Evolutionary conservation across 2,888 invertebrate genomes (phyloP).

Genomic region (Nephrotoma appendiculata): DNA sequence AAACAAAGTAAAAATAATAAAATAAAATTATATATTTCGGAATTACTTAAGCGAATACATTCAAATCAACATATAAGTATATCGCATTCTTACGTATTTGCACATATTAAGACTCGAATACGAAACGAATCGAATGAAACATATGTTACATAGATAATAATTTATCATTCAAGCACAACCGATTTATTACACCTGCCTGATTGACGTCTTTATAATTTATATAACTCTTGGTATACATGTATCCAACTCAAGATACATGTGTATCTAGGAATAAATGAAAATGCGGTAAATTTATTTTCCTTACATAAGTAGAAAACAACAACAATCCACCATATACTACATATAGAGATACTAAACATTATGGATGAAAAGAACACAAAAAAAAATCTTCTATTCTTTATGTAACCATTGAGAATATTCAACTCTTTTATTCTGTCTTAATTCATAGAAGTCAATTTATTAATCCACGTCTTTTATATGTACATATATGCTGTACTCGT

Average conservation of each 20-base stretch:
- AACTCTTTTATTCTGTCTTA: background rate
- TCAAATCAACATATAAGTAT: background rate
- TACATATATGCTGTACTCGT: background rate
- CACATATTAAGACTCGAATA: background rate
- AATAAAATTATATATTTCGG: too few relatives aligned
- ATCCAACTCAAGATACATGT: background rate
- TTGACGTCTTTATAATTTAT: background rate
- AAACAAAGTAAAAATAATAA: too few relatives aligned
- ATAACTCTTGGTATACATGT: background rate
- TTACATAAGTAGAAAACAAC: background rate
- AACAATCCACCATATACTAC: background rate
- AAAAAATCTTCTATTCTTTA: background rate
- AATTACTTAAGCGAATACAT: background rate
- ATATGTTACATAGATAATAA: background rate
- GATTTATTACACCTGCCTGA: background rate
- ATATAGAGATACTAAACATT: background rate
- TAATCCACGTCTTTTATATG: background rate
- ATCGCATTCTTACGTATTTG: background rate
- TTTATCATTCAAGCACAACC: background rate
- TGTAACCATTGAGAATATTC: background rate
- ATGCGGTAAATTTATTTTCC: background rate
- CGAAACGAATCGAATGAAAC: background rate
- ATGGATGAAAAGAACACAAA: background rate
- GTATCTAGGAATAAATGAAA: background rate
- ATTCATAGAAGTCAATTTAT: background rate